phyloP scores from a whole-genome alignment of 2,113 vertebrate species.

The Sander vitreus region DNA sequence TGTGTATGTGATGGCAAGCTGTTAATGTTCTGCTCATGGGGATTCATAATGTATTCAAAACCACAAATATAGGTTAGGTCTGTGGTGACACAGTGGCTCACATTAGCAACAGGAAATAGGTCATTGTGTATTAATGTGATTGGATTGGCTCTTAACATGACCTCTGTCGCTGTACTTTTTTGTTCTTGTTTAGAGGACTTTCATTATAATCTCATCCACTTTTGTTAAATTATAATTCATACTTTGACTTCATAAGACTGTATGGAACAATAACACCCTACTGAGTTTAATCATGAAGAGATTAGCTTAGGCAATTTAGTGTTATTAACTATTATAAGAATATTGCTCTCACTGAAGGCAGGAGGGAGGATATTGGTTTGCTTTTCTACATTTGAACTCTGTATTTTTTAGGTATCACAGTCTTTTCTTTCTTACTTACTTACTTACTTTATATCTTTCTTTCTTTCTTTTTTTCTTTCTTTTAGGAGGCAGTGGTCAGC shows the following conservation, averaged over 20 bases:
- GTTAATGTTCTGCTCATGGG: slow-evolving; percentile 66
- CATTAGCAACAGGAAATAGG: slow-evolving; percentile 66
- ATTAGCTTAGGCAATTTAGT: slow-evolving; percentile 59
- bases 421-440: background rate
- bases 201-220: slow-evolving; percentile 37
- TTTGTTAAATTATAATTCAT: slow-evolving; percentile 47
- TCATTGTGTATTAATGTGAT: slow-evolving; percentile 66
- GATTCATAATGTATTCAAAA: slow-evolving; percentile 72
- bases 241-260: slow-evolving; percentile 18
- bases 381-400: slow-evolving; percentile 6
- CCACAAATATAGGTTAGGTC: slow-evolving; percentile 71
- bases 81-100: slow-evolving; percentile 57
- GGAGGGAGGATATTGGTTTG: slow-evolving; percentile 38
- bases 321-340: slow-evolving; percentile 45
- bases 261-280: slow-evolving; percentile 30
- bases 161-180: slow-evolving; percentile 10
- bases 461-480: background rate
- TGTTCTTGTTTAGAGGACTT: slow-evolving; percentile 12
- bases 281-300: slow-evolving; percentile 65
- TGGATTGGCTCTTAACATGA: slow-evolving; percentile 48
- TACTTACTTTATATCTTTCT: slow-evolving; percentile 7
- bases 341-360: background rate
- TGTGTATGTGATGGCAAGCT: slow-evolving; percentile 61
- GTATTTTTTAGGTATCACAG: background rate
- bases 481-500: slow-evolving; percentile 91